phyloP scores from a whole-genome alignment of 2,888 invertebrate genomes.

The Temnothorax rugatulus region DNA sequence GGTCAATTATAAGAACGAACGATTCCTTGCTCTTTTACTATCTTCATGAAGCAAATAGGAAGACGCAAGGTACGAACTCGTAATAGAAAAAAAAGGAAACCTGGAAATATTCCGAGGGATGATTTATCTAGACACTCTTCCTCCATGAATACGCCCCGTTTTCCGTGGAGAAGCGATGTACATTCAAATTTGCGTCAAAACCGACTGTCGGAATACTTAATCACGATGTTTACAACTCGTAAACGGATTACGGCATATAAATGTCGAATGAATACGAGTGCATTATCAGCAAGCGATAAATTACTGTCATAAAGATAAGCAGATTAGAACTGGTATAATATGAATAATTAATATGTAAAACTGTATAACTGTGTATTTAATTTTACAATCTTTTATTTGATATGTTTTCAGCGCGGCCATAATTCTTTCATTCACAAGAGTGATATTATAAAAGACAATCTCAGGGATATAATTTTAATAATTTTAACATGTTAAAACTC shows the following conservation, averaged over 20 bases:
- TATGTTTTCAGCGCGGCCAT: neutral
- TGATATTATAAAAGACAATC: neutral
- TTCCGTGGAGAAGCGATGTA: neutral
- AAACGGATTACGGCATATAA: constrained; percentile 13
- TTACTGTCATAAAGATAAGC: constrained; percentile 16
- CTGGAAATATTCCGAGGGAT: constrained; percentile 25
- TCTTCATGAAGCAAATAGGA: constrained; percentile 10
- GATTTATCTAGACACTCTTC: constrained; percentile 36
- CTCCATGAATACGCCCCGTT: constrained; percentile 13
- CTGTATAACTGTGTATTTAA: neutral
- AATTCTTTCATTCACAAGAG: neutral
- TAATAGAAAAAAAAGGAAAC: neutral
- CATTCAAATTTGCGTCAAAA: constrained; percentile 46
- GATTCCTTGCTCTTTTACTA: constrained; percentile 15
- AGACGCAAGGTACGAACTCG: neutral
- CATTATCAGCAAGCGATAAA: neutral
- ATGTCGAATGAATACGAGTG: neutral
- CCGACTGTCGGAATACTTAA: constrained; percentile 12
- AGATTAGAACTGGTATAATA: neutral
- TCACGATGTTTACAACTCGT: constrained; percentile 20
- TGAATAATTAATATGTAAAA: neutral
- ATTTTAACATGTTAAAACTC: neutral
- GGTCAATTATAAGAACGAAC: constrained; percentile 35
- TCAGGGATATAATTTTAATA: neutral
- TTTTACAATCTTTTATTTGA: neutral